Evolutionary conservation across 2,888 invertebrate species (phyloP), one percentile per base, ranked within the genome.

Genomic region (Caenorhabditis plicata): DNA sequence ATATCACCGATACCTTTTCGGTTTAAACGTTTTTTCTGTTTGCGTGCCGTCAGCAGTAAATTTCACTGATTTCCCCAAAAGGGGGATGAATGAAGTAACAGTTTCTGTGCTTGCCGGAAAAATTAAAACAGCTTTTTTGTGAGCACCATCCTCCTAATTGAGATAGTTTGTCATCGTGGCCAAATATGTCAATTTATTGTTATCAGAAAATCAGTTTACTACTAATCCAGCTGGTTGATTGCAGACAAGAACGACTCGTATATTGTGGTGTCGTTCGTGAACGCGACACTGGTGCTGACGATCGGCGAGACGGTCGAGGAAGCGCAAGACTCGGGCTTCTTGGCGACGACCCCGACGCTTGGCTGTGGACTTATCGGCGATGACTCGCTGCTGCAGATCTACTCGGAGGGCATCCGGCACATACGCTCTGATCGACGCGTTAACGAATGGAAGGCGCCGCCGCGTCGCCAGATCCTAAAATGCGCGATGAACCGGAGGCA

Each of bases 241-340:
- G 64, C 89, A 94, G 95, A 96, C 86, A 91, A 91, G 82, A 95
- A 87, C 86, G 98, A 98, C 87, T 92, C 96, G 47, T 98, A 96
- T 86, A 99, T 98, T 87, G 93, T 98, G 83, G 98, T 98, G 78
- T 98, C 98, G 44, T 98, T 98, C 88, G 91, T 94, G 66, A 90
- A 90, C 82, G 98, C 98, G 74, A 99, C 98, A 15, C 87, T 99
- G 80, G 98, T 98, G 68, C 87, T 99, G 79, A 94, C 94, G 76
- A 98, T 99, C 82, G 98, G 98, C 73, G 98, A 98, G 84, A 98
- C 96, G 13, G 98, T 99, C n/a, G 98, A 99, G 84, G 98, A 99
- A 88, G 98, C 98, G 22, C 94, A 96, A 0, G 98, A 99, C 83
- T 96, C 96, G 63, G 98, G 98, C 38, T 98, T 99, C 83, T 86